phyloP scores from a whole-genome alignment of 2,888 invertebrate species.

The Coenonympha glycerion region DNA sequence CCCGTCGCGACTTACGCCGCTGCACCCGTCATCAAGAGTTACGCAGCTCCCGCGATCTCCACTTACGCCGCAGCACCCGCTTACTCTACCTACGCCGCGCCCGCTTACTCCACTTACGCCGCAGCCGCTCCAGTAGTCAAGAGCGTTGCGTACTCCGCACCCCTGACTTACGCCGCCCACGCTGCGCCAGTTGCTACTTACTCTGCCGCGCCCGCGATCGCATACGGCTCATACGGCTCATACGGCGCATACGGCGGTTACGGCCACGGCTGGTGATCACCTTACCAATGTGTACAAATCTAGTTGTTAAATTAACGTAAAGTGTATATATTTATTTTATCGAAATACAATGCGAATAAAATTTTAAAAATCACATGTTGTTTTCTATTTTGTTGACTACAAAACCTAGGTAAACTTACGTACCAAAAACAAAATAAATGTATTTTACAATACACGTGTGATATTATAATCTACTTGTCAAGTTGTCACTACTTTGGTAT shows the following conservation, averaged over 20 bases:
- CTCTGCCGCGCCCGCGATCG: constrained; percentile 32
- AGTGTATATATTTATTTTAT: constrained; percentile 59
- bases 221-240: constrained; percentile 77
- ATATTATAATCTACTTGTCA: no score
- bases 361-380: constrained; percentile 33
- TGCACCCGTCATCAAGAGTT: constrained; percentile 52
- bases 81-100: constrained; percentile 59
- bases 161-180: constrained; percentile 33
- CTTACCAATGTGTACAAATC: constrained; percentile 44
- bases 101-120: constrained; percentile 71
- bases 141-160: constrained; percentile 42
- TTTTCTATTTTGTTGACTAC: neutral
- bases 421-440: no score
- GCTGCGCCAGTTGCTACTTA: constrained; percentile 29
- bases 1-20: constrained; percentile 66
- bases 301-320: constrained; percentile 46
- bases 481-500: no score
- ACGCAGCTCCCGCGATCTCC: constrained; percentile 56
- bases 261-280: constrained; percentile 78
- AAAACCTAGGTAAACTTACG: neutral
- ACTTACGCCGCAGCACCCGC: constrained; percentile 51
- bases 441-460: no score
- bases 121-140: constrained; percentile 29
- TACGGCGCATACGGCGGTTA: constrained; percentile 79
- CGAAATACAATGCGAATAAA: constrained; percentile 55